Evolutionary conservation across 2,797 vertebrate genomes (phyloP).

Genomic region (Rallus crepitans): DNA sequence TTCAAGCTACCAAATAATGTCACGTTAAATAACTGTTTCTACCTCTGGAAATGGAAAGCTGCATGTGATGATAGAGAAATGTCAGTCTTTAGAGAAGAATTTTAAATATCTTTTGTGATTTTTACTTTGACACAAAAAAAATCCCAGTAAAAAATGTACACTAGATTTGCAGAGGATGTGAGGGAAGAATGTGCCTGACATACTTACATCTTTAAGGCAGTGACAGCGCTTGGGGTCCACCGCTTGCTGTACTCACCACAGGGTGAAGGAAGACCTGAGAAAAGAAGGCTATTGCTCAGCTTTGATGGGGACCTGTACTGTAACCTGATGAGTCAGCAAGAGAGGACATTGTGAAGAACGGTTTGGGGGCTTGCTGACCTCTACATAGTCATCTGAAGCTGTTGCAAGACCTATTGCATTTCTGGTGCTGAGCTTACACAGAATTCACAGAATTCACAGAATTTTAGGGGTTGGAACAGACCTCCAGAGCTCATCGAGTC

Average conservation of each 20-base stretch:
- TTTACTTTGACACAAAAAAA: background rate
- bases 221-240: background rate
- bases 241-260: fast-evolving
- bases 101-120: background rate
- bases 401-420: background rate
- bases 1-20: background rate
- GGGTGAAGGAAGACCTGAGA: background rate
- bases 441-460: background rate
- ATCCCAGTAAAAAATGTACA: background rate
- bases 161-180: background rate
- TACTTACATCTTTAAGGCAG: background rate
- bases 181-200: background rate
- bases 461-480: too few species aligned
- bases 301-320: background rate
- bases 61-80: background rate
- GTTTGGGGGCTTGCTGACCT: background rate
- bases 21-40: background rate
- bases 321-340: background rate
- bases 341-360: background rate
- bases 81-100: background rate
- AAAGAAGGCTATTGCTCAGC: background rate
- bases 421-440: background rate
- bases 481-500: too few species aligned
- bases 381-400: background rate
- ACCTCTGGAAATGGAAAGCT: background rate